Conservation (phyloP, 2,888 invertebrate species). For the Mayetiola destructor region DNA sequence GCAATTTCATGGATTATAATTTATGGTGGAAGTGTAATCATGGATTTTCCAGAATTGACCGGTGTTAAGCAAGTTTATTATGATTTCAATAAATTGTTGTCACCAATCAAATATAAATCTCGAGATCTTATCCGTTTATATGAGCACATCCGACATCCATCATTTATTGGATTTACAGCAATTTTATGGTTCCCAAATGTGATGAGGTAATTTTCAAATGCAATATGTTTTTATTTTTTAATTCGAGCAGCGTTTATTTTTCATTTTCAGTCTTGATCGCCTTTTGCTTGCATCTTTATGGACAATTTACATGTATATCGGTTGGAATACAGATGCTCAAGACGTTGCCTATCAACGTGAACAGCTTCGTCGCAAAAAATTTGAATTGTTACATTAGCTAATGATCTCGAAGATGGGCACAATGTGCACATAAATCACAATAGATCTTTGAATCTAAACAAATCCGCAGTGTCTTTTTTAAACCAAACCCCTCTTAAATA, state of each 20-base stretch:
- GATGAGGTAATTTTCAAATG: constrained; percentile 37
- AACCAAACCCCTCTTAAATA: too few relatives aligned
- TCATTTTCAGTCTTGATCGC: constrained; percentile 38
- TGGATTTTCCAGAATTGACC: constrained; percentile 45
- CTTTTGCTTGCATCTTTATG: constrained; percentile 39
- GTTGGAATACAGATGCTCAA: constrained; percentile 43
- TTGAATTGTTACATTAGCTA: constrained; percentile 28
- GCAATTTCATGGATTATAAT: constrained; percentile 41
- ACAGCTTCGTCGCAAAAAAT: constrained; percentile 38
- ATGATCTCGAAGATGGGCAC: too few relatives aligned
- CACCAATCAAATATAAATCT: constrained; percentile 41
- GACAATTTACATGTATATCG: constrained; percentile 43
- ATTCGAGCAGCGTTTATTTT: constrained; percentile 13
- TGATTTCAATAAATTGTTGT: constrained; percentile 37
- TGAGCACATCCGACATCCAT: constrained; percentile 47
- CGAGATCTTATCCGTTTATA: constrained; percentile 38
- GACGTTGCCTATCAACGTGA: constrained; percentile 42
- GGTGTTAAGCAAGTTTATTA: constrained; percentile 50
- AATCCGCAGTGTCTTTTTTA: too few relatives aligned
- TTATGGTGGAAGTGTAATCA: constrained; percentile 44
- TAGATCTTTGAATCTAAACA: too few relatives aligned
- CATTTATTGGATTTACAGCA: constrained; percentile 41
- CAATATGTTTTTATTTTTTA: background rate
- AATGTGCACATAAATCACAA: too few relatives aligned
- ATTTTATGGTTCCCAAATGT: constrained; percentile 44